A percentile compares a stretch with the other conserved stretches of the same genome.
Conservation (phyloP, 2,888 invertebrate species). For the Anarsia innoxiella region DNA sequence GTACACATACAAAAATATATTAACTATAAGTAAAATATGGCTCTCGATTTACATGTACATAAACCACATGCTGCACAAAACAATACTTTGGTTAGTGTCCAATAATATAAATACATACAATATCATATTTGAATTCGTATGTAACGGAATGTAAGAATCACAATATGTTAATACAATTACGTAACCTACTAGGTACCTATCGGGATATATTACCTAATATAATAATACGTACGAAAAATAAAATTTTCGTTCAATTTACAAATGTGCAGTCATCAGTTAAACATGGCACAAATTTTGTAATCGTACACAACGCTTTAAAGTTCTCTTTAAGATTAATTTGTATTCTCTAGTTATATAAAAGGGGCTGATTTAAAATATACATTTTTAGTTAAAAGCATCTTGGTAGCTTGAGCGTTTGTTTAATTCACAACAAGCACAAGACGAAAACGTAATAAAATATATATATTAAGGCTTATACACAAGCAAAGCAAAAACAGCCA, state of each 20-base stretch:
- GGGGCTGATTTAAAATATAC: too few relatives aligned
- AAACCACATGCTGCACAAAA: constrained; percentile 26
- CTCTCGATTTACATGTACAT: constrained; percentile 35
- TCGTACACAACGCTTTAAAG: constrained; percentile 27
- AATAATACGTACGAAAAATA: constrained; percentile 20
- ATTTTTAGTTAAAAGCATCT: too few relatives aligned
- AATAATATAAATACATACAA: constrained; percentile 18
- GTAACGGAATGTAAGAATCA: constrained; percentile 59
- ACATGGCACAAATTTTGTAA: constrained; percentile 68
- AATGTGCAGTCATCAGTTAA: constrained; percentile 43
- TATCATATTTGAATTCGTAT: constrained; percentile 22
- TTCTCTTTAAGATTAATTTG: neutral
- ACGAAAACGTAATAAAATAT: too few relatives aligned
- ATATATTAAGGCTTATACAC: too few relatives aligned
- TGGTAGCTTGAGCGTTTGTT: too few relatives aligned
- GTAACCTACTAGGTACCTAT: constrained; percentile 23
- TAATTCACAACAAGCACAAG: too few relatives aligned
- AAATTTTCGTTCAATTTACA: constrained; percentile 26
- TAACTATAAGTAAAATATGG: constrained; percentile 55
- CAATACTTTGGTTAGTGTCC: constrained; percentile 35
- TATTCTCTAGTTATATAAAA: constrained; percentile 2
- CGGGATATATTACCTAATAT: constrained; percentile 22
- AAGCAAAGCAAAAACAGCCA: too few relatives aligned
- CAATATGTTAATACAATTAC: constrained; percentile 29
- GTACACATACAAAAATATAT: constrained; percentile 65